phyloP scores from a whole-genome alignment of 2,797 vertebrate species.

The Sebastes hubbsi region DNA sequence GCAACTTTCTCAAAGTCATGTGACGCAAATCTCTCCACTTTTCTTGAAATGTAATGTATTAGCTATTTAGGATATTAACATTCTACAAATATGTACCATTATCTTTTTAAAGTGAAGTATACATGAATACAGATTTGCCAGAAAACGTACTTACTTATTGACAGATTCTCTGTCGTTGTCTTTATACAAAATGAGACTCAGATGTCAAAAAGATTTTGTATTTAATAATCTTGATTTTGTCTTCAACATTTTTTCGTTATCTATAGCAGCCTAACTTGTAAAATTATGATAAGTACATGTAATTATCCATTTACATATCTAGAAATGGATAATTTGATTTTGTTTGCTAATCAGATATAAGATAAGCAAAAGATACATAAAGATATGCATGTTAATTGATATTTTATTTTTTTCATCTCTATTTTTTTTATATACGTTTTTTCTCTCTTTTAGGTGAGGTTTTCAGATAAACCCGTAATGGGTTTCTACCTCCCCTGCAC shows the following conservation, averaged over 20 bases:
- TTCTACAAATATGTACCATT: neutral
- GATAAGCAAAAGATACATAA: no score
- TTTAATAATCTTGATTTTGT: neutral
- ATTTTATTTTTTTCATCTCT: neutral
- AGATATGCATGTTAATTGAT: no score
- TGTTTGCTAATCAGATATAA: fast-evolving
- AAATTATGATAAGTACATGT: neutral
- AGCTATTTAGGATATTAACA: neutral
- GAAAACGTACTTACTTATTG: neutral
- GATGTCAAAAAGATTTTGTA: neutral
- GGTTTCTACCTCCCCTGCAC: neutral
- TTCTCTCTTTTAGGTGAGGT: neutral
- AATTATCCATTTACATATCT: neutral
- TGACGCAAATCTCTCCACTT: neutral
- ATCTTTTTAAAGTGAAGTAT: neutral
- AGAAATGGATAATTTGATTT: neutral
- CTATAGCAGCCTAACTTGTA: neutral
- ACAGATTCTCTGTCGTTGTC: neutral
- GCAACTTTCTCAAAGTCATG: neutral
- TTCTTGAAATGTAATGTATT: neutral
- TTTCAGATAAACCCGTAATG: neutral
- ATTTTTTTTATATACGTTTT: neutral
- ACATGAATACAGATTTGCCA: neutral
- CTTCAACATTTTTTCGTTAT: neutral
- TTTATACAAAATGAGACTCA: neutral